Evolutionary conservation across 2,888 invertebrate species (phyloP).

Genomic region (Apodemia hepburni): DNA sequence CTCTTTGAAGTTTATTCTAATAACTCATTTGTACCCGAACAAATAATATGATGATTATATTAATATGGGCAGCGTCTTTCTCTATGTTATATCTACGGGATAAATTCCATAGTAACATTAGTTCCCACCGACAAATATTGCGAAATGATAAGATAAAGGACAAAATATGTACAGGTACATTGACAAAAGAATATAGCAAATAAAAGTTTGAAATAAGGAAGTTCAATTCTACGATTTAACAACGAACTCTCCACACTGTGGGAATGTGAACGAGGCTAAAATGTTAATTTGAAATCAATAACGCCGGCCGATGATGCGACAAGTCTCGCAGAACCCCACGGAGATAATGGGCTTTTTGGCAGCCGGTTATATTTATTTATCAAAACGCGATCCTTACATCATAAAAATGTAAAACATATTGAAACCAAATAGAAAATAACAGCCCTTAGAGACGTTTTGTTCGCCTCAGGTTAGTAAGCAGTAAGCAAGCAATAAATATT

Average conservation of each 20-base stretch:
- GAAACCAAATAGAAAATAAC: neutral
- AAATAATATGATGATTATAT: too few relatives aligned
- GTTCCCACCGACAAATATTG: too few relatives aligned
- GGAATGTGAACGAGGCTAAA: constrained; percentile 6
- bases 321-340: neutral
- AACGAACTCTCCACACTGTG: neutral
- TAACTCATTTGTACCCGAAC: too few relatives aligned
- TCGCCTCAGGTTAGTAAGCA: too few relatives aligned
- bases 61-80: too few relatives aligned
- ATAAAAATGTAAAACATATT: neutral
- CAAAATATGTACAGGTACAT: too few relatives aligned
- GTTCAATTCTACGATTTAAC: neutral
- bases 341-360: constrained; percentile 11
- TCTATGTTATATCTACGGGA: too few relatives aligned
- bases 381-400: neutral
- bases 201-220: neutral
- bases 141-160: too few relatives aligned
- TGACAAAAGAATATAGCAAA: too few relatives aligned
- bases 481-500: too few relatives aligned
- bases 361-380: neutral
- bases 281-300: constrained; percentile 16
- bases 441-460: neutral
- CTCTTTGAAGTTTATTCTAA: too few relatives aligned
- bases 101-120: too few relatives aligned
- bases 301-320: constrained; percentile 3